These are phyloP conservation scores for Acanthosepion pharaonis DNA, from an alignment of 2,888 invertebrate species.

Conservation along the genomic window DNA sequence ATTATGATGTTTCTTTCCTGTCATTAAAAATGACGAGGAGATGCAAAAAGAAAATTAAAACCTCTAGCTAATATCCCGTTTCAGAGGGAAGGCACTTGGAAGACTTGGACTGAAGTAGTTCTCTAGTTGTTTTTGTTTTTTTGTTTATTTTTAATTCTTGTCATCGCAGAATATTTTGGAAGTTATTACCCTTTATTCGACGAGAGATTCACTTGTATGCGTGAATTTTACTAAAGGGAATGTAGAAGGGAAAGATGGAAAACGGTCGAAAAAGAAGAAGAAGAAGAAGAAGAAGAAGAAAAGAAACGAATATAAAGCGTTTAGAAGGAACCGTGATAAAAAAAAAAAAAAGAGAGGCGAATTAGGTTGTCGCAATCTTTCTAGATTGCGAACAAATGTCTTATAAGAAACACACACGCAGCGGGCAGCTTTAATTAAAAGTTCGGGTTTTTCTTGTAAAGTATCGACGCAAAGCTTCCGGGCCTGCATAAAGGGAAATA, in stretches of 20 bases:
- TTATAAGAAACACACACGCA: not conserved
- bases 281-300: not conserved
- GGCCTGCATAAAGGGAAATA: not conserved
- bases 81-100: not conserved
- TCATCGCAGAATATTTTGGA: not conserved
- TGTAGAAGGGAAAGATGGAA: not conserved
- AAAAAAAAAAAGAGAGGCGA: not conserved
- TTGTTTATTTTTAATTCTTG: too few species aligned
- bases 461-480: not conserved
- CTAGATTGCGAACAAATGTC: not conserved
- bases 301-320: not conserved
- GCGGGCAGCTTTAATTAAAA: not conserved
- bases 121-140: not conserved
- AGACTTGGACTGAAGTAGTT: not conserved
- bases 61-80: too few species aligned
- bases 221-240: not conserved
- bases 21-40: too few species aligned
- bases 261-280: not conserved
- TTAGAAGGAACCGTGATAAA: too few species aligned
- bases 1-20: too few species aligned
- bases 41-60: too few species aligned
- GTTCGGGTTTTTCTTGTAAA: not conserved
- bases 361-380: not conserved
- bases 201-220: not conserved
- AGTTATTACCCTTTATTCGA: not conserved